These are phyloP conservation scores for Edolisoma coerulescens DNA, from an alignment of 2,113 vertebrate genomes.

Conservation along the genomic window DNA sequence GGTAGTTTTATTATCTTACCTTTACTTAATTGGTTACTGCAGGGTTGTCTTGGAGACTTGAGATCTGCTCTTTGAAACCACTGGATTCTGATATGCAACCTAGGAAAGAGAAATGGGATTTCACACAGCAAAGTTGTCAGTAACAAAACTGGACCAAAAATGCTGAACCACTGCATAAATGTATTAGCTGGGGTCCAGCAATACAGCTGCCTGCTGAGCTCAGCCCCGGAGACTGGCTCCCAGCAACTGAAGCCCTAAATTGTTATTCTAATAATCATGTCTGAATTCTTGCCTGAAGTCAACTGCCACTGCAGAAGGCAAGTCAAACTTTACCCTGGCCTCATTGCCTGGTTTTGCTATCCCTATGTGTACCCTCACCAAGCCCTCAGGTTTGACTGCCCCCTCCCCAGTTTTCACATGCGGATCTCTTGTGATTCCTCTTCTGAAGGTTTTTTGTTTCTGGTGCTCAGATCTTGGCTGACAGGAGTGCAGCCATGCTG, in stretches of 20 bases:
- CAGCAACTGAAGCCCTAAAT: neutral
- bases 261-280: neutral
- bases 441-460: slow-evolving; percentile 39
- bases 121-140: neutral
- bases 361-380: neutral
- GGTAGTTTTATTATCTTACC: neutral
- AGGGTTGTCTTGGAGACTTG: neutral
- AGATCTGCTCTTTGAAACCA: neutral
- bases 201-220: neutral
- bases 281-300: slow-evolving; percentile 13
- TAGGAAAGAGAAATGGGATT: neutral
- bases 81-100: neutral
- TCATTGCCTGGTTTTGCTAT: neutral
- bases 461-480: neutral
- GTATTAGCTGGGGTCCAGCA: neutral
- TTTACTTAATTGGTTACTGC: neutral
- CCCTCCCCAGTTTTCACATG: neutral
- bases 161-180: neutral
- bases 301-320: neutral
- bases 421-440: slow-evolving; percentile 16
- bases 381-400: neutral
- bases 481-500: neutral
- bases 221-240: neutral
- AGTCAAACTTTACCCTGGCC: neutral
- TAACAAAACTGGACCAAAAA: neutral